phyloP scores from a whole-genome alignment of 2,113 vertebrate species.

The Nyctibius bracteatus region DNA sequence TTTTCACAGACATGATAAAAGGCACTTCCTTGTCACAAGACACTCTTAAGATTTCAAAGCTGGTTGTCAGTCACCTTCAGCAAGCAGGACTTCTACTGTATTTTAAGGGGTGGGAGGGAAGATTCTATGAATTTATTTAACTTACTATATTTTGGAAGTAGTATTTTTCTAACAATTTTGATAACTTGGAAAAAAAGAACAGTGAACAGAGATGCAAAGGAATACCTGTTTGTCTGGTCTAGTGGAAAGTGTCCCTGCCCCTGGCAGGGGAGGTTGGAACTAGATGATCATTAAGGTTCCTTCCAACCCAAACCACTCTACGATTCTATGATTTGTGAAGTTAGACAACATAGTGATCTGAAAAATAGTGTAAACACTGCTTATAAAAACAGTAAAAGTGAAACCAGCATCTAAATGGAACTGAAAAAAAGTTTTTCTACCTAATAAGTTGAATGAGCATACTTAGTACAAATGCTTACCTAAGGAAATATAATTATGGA shows the following conservation, averaged over 20 bases:
- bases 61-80: neutral
- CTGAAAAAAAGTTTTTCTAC: neutral
- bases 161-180: neutral
- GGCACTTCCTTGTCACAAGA: neutral
- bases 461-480: neutral
- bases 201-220: neutral
- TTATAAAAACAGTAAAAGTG: neutral
- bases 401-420: neutral
- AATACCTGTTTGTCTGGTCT: neutral
- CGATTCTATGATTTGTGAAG: no score
- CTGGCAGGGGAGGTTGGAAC: no score
- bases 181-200: neutral
- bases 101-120: neutral
- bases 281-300: no score
- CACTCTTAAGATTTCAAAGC: conserved; percentile 9
- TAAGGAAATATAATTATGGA: neutral
- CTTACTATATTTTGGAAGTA: neutral
- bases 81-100: neutral
- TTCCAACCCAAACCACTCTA: no score
- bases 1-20: conserved; percentile 5
- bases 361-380: neutral
- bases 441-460: neutral
- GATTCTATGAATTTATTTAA: neutral
- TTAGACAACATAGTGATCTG: neutral
- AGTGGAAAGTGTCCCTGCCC: no score